Base-by-base conservation (phyloP, 2,797 vertebrate genomes). In the Loris lydekkerianus region DNA sequence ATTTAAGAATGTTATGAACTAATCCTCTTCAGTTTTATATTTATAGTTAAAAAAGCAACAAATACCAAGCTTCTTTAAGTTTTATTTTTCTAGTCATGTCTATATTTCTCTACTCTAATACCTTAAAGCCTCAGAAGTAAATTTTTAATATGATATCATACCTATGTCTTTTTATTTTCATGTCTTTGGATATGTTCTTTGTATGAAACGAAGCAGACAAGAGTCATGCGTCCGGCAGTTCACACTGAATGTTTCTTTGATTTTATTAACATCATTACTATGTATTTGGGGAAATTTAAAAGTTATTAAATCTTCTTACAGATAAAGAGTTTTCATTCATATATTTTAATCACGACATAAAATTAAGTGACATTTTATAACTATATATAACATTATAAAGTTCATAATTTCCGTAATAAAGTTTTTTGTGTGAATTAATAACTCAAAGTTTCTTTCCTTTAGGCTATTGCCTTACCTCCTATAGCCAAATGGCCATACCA, bases 401-500 rank as follows among this genome's bases (percentile, higher is more conserved):
- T 95, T 88, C 31, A 65, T 86, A 65, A 89, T 93, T 93, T 83
- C 21, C 84, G 0, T 86, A 60, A 27, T 86, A 86, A 69, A 40
- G 10, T 29, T 96, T 94, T 92, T 81, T 69, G 56, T 34, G 2
- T 87, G 70, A 81, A 49, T 95, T 21, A 93, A 2, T 97, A 94
- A 98, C 77, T 96, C 14, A 27, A 0, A 78, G 6, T 93, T 90
- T 97, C 18, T 82, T 94, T 96, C 93, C 46, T 92, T 96, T 98
- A 99, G 99, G 99, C 99, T 46, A 99, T 99, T 98, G 99, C 99
- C 96, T 99, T 99, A 98, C 99, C 99, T 96, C 99, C 99, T 61
- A 99, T 99, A 97, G 99, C 99, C 96, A 99, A 99, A 97, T 99
- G 99, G 99, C 99, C 99, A 0, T 99, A 99, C 98, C 99, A 99